These are phyloP conservation scores for Parazoanthus swiftii DNA, from an alignment of 92 coral and sea anemone genomes.

Conservation along the genomic window DNA sequence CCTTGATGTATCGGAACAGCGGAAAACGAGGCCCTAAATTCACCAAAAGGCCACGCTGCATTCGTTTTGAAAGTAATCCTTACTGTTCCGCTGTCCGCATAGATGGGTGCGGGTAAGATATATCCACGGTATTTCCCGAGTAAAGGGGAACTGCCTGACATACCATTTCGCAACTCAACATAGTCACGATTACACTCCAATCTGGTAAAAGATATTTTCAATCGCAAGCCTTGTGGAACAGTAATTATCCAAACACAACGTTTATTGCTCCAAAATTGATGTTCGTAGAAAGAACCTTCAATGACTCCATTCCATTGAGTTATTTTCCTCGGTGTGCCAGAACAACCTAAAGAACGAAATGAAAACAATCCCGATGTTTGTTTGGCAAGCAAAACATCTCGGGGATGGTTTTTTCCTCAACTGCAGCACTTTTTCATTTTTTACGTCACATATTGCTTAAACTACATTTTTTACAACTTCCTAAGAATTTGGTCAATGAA, in stretches of 20 bases:
- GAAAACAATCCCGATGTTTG: too few species aligned
- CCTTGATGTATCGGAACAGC: slow-evolving; percentile 1
- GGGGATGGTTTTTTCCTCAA: too few species aligned
- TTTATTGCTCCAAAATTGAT: background rate
- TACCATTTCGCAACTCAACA: slow-evolving; percentile 25
- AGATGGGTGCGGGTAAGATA: background rate
- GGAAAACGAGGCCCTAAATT: background rate
- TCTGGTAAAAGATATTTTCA: background rate
- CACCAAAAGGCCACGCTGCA: slow-evolving; percentile 22
- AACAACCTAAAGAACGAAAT: slow-evolving; percentile 1
- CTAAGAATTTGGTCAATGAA: too few species aligned
- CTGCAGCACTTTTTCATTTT: too few species aligned
- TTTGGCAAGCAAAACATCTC: background rate
- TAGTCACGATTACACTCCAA: slow-evolving; percentile 24
- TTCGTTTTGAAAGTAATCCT: slow-evolving; percentile 22
- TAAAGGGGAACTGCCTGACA: background rate
- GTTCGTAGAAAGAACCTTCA: slow-evolving; percentile 1
- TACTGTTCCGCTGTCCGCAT: slow-evolving; percentile 9
- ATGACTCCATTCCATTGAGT: background rate
- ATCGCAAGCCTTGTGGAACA: slow-evolving; percentile 10
- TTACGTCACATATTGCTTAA: too few species aligned
- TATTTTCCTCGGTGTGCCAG: background rate
- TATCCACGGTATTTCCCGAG: slow-evolving; percentile 1
- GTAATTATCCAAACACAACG: slow-evolving; percentile 13
- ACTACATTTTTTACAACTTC: too few species aligned